Conservation (phyloP, 2,113 vertebrate species). For the Scomber japonicus region DNA sequence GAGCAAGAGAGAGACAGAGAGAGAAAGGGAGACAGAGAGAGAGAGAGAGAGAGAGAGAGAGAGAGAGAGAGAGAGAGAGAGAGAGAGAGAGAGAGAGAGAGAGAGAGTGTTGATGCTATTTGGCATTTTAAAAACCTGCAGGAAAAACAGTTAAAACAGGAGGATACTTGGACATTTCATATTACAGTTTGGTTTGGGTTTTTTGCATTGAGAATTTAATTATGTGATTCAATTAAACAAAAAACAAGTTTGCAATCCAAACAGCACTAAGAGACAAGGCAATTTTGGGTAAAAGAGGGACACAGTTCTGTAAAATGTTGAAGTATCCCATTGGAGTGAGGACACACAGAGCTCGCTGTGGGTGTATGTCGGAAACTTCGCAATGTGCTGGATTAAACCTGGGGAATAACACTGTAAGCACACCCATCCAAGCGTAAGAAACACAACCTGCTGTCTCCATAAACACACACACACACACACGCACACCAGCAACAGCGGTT, state of each 20-base stretch:
- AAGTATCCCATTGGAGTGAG: constrained; percentile 34
- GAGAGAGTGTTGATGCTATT: constrained; percentile 30
- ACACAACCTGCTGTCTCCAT: constrained; percentile 59
- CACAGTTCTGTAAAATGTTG: constrained; percentile 14
- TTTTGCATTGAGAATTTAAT: constrained; percentile 14
- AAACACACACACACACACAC: constrained; percentile 11
- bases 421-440: constrained; percentile 19
- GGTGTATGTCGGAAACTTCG: neutral
- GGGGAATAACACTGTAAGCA: constrained; percentile 11
- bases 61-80: constrained; percentile 17
- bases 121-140: constrained; percentile 57
- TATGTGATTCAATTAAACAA: constrained; percentile 4
- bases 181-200: neutral
- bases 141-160: constrained; percentile 53
- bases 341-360: constrained; percentile 10
- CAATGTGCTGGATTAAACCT: constrained; percentile 23
- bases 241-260: constrained; percentile 11
- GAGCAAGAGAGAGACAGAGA: constrained; percentile 37
- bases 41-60: constrained; percentile 42
- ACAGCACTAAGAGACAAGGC: neutral
- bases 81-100: constrained; percentile 42
- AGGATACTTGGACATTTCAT: constrained; percentile 50
- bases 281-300: neutral
- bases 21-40: constrained; percentile 25
- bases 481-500: constrained; percentile 8